phyloP scores from a whole-genome alignment of 2,797 vertebrate genomes.

The Echiichthys vipera region DNA sequence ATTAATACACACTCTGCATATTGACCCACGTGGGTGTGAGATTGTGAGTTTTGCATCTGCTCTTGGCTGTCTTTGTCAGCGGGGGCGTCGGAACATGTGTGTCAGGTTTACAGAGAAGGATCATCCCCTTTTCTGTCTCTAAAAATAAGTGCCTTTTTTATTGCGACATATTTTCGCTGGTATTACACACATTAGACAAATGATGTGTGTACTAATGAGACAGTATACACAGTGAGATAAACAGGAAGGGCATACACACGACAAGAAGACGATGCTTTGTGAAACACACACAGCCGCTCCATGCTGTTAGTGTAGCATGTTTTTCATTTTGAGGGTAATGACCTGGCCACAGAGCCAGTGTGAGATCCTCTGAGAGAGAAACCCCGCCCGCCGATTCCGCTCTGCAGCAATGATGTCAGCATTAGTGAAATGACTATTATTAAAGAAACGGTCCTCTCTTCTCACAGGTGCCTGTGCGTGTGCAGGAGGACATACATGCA shows the following conservation, averaged over 20 bases:
- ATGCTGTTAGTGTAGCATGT: slow-evolving; percentile 23
- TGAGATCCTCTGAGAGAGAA: slow-evolving; percentile 59
- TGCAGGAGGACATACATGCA: background rate
- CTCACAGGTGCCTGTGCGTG: background rate
- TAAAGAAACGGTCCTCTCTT: slow-evolving; percentile 13
- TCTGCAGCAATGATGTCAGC: slow-evolving; percentile 65
- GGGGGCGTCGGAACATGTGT: slow-evolving; percentile 54
- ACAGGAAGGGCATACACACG: slow-evolving; percentile 22
- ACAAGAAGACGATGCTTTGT: background rate
- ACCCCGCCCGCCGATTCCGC: slow-evolving; percentile 48
- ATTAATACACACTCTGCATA: slow-evolving; percentile 17
- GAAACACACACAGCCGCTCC: background rate
- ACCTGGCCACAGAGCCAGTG: slow-evolving; percentile 43
- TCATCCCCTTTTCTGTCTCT: slow-evolving; percentile 3
- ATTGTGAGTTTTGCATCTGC: slow-evolving; percentile 53
- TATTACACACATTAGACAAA: slow-evolving; percentile 15
- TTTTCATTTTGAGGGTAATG: slow-evolving; percentile 51
- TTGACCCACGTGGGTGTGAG: slow-evolving; percentile 58
- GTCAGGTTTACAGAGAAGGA: slow-evolving; percentile 28
- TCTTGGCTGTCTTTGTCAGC: slow-evolving; percentile 28
- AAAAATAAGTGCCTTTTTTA: slow-evolving; percentile 9
- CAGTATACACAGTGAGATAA: slow-evolving; percentile 14
- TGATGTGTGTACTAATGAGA: background rate
- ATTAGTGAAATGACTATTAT: slow-evolving; percentile 31
- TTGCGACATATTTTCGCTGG: slow-evolving; percentile 13